Base-by-base conservation (phyloP, 2,888 invertebrate genomes). In the Diadegma fenestrale region DNA sequence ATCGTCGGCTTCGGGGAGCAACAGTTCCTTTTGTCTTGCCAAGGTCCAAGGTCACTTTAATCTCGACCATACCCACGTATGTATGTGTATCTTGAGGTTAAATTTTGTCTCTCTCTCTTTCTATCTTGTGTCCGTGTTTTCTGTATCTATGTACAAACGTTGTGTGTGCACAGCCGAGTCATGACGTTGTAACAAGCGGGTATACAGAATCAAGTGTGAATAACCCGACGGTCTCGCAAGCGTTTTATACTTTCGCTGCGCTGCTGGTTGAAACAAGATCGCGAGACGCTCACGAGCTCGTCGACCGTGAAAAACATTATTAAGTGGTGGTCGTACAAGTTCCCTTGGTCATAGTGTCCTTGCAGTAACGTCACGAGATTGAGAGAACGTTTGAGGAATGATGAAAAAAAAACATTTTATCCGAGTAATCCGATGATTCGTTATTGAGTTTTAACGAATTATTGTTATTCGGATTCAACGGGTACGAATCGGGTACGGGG, bases 241-340 rank as follows among this genome's bases (percentile, higher is more conserved):
- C 69, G 58, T 58, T 54, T 69, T 19, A 48, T 48, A 85, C 85
- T 85, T 85, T 85, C 82, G 79, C 85, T 64, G 64, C 48, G 22
- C 17, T 45, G 45, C 61, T 71, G 22, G 69, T 45, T 68, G 51
- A 79, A 85, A 85, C 69, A 81, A 78, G 81, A 81, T 84, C 84
- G 77, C 51, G 45, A 45, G 30, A 26, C 68, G 81, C 76, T 76
- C 41, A 37, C 63, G 41, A 37, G 68, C 68, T 71, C 80, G 45
- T 83, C 83, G 83, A 81, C 85, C 85, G 85, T 85, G 85, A 82
- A 85, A 58, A 58, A 82, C 79, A 76, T 85, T 80, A 85, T 85
- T 66, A 71, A 76, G 76, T 73, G 75, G 66, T 63, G 68, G 68
- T 37, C 37, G 37, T 41, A 43, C 19, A 58, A 26, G 37, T 19